Conservation (phyloP, 2,113 vertebrate genomes). For the Mionectes macconnelli region DNA sequence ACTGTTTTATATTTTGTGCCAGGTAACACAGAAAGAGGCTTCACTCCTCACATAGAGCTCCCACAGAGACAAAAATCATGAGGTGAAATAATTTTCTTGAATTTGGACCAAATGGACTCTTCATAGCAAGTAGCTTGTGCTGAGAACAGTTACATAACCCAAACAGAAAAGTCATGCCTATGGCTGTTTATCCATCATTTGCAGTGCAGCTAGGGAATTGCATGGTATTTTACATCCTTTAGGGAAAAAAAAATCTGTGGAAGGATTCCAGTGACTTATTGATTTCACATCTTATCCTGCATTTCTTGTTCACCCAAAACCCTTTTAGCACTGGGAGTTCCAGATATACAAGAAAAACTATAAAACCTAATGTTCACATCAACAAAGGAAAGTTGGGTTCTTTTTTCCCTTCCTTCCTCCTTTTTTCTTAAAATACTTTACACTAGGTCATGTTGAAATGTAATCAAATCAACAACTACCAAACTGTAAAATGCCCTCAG, state of each 20-base stretch:
- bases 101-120: constrained; percentile 30
- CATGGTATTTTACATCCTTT: neutral
- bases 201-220: neutral
- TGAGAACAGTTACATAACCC: neutral
- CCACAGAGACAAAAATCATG: constrained; percentile 52
- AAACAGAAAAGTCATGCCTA: constrained; percentile 25
- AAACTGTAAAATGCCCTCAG: constrained; percentile 37
- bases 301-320: neutral
- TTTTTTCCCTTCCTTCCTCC: neutral
- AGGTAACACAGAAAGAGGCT: constrained; percentile 53
- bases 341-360: neutral
- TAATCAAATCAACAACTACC: constrained; percentile 36
- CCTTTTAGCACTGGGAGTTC: neutral
- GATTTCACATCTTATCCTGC: neutral
- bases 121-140: neutral
- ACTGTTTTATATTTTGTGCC: constrained; percentile 35
- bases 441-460: constrained; percentile 53
- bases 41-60: constrained; percentile 20
- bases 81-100: constrained; percentile 40
- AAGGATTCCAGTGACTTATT: neutral
- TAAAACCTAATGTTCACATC: neutral
- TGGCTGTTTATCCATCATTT: constrained; percentile 35
- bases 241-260: neutral
- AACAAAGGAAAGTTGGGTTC: neutral
- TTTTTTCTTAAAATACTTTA: constrained; percentile 57